A percentile compares a stretch with the other conserved stretches of the same genome.
Conservation (phyloP, 2,888 invertebrate genomes). For the Carcina quercana region DNA sequence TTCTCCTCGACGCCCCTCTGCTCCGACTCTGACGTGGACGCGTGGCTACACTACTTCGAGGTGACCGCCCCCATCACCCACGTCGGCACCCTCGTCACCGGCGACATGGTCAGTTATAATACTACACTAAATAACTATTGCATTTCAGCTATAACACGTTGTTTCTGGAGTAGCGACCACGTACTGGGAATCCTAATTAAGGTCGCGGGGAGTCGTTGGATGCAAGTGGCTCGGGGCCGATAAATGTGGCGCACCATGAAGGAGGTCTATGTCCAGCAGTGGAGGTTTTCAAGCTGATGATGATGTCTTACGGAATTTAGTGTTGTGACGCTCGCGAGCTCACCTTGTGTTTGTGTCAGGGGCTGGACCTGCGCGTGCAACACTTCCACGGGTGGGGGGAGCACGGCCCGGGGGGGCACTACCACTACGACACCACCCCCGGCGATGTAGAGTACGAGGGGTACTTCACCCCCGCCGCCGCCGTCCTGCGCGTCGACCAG, state of each 20-base stretch:
- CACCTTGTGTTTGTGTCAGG: conserved; percentile 62
- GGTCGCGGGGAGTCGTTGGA: too few species aligned
- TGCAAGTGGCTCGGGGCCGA: too few species aligned
- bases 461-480: conserved; percentile 87
- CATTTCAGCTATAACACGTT: not conserved
- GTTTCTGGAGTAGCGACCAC: too few species aligned
- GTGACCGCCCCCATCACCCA: conserved; percentile 93
- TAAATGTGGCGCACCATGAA: too few species aligned
- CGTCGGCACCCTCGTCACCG: conserved; percentile 90
- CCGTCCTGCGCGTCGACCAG: conserved; percentile 83
- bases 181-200: too few species aligned
- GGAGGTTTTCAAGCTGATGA: too few species aligned
- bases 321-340: not conserved
- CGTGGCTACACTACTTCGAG: conserved; percentile 94
- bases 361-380: conserved; percentile 91
- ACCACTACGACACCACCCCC: conserved; percentile 96
- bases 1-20: conserved; percentile 85
- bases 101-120: conserved; percentile 78
- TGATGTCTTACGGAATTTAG: too few species aligned
- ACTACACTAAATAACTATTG: not conserved
- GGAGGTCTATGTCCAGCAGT: too few species aligned
- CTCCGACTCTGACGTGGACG: conserved; percentile 82
- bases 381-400: conserved; percentile 96
- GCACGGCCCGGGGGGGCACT: conserved; percentile 94
- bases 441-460: conserved; percentile 90